A percentile compares a stretch with the other conserved stretches of the same genome.
phyloP scores from a whole-genome alignment of 2,888 invertebrate species.

The Poecilobothrus nobilitatus region DNA sequence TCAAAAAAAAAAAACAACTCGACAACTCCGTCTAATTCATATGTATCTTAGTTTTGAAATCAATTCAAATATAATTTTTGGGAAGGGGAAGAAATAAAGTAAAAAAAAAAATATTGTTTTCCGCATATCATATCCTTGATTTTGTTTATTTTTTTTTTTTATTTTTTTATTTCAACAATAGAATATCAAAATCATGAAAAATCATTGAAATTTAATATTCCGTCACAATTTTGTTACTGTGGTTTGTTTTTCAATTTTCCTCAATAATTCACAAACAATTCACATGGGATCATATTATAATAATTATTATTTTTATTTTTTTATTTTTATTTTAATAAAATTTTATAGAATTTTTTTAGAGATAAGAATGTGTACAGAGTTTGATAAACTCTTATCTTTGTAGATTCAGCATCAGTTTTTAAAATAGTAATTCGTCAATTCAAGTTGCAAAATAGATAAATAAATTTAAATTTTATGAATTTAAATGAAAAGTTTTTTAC shows the following conservation, averaged over 20 bases:
- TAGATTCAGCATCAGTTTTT: background rate
- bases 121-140: background rate
- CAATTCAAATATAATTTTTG: too few relatives aligned
- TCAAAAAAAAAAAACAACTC: too few relatives aligned
- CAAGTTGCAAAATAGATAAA: background rate
- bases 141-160: too few relatives aligned
- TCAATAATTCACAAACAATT: background rate
- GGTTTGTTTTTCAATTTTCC: too few relatives aligned
- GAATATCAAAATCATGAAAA: background rate
- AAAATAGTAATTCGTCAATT: background rate
- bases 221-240: background rate
- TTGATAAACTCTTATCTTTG: background rate
- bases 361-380: background rate
- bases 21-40: too few relatives aligned
- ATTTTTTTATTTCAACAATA: too few relatives aligned
- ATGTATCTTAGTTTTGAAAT: too few relatives aligned
- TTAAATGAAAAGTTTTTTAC: too few relatives aligned
- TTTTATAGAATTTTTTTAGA: background rate
- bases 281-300: background rate
- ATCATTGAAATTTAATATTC: constrained; percentile 1
- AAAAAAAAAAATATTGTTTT: background rate
- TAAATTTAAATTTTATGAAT: too few relatives aligned
- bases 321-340: background rate
- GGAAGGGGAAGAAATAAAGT: background rate
- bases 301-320: background rate